A percentile compares a stretch with the other conserved stretches of the same genome.
Conservation (phyloP, 2,888 invertebrate species). For the Taenaris catops region DNA sequence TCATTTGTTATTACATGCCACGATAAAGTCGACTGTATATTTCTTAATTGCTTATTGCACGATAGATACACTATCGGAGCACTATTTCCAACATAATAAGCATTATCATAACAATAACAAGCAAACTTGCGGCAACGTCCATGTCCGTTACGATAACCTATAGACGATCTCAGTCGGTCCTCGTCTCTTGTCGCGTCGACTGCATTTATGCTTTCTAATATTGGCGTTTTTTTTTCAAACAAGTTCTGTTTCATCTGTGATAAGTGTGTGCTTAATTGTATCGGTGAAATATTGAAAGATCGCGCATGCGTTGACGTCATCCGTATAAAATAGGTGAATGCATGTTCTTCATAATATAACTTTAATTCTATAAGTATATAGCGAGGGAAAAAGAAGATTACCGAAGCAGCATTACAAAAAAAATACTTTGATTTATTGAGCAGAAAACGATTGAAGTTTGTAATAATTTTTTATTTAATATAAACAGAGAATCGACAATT, state of each 20-base stretch:
- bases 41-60: slow-evolving; percentile 71
- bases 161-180: slow-evolving; percentile 22
- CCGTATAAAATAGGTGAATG: slow-evolving; percentile 6
- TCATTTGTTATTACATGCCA: slow-evolving; percentile 47
- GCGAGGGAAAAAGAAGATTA: too few relatives aligned
- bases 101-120: slow-evolving; percentile 77
- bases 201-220: slow-evolving; percentile 11
- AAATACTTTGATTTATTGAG: too few relatives aligned
- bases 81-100: slow-evolving; percentile 75
- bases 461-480: too few relatives aligned
- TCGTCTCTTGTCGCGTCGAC: slow-evolving; percentile 22
- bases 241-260: slow-evolving; percentile 4
- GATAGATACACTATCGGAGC: slow-evolving; percentile 67
- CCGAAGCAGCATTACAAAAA: too few relatives aligned
- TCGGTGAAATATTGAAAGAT: not conserved
- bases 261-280: slow-evolving; percentile 6
- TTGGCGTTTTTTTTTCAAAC: slow-evolving; percentile 1
- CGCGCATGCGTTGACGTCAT: slow-evolving; percentile 7
- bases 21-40: slow-evolving; percentile 55
- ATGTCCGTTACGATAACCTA: slow-evolving; percentile 30
- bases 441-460: too few relatives aligned
- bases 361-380: too few relatives aligned
- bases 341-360: too few relatives aligned
- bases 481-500: too few relatives aligned
- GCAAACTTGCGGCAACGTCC: slow-evolving; percentile 38